A percentile compares a stretch with the other conserved stretches of the same genome.
phyloP scores from a whole-genome alignment of 2,888 invertebrate genomes.

The Calameuta idolon region DNA sequence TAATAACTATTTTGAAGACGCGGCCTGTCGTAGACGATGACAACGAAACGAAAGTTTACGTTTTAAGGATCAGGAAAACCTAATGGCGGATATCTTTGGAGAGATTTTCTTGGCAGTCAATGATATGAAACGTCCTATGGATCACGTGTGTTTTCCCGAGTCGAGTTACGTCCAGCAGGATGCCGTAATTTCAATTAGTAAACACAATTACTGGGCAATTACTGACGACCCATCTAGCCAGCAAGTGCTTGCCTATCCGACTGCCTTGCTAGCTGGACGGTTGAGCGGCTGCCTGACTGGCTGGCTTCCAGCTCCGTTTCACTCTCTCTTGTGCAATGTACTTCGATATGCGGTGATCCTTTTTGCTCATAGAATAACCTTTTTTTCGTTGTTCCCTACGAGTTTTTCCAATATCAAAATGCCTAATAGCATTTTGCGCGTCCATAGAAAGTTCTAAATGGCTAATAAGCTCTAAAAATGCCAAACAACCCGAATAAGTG shows the following conservation, averaged over 20 bases:
- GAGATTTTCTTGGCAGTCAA: background rate
- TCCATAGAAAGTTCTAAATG: background rate
- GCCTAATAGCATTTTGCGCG: background rate
- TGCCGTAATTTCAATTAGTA: constrained; percentile 58
- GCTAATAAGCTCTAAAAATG: background rate
- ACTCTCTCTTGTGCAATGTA: background rate
- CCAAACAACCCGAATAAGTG: background rate
- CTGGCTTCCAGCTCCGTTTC: background rate
- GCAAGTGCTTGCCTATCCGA: constrained; percentile 1
- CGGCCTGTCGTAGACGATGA: no score
- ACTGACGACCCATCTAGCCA: constrained; percentile 36
- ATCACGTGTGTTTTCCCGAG: constrained; percentile 3
- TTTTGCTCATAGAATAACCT: background rate
- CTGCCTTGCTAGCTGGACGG: background rate
- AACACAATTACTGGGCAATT: constrained; percentile 59
- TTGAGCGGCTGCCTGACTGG: no score
- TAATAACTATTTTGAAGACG: no score
- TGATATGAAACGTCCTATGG: background rate
- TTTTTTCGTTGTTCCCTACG: background rate
- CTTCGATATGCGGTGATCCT: background rate
- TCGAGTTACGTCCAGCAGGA: constrained; percentile 24
- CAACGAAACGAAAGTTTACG: no score
- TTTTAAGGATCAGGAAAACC: background rate
- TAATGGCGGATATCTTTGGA: background rate
- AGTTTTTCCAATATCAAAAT: background rate